Evolutionary conservation across 2,888 invertebrate genomes (phyloP), one percentile per base, ranked within the genome.

Genomic region (Meteorus cinctellus): DNA sequence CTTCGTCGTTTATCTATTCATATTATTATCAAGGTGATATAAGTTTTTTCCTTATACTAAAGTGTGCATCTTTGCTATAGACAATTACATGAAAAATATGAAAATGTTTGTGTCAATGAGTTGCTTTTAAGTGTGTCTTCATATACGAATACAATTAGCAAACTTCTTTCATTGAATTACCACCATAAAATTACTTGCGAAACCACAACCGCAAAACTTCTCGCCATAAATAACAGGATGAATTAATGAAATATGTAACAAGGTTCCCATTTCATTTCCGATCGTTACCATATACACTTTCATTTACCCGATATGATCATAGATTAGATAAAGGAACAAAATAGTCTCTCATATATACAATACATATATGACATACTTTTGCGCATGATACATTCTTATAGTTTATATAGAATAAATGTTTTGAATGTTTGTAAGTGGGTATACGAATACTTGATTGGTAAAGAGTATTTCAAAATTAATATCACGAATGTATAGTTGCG

Each of bases 181-280:
- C n/a, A 55, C 55, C 24, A 19, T 55, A 19, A 19, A 19, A 8
- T 8, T 55, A 10, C 34, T 34, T 19, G 19, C 8, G 2, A 1
- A 55, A 55, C 55, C 55, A 8, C 55, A 55, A 55, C 55, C 55
- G 10, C 55, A 19, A 55, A 19, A 19, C n/a, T 63, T 63, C 2
- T 24, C 4, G 48, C 16, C n/a, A n/a, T 16, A 24, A 55, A 55
- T 55, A 55, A 55, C 55, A 55, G 55, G 55, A 55, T 55, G 19
- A 8, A 55, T 55, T 19, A 55, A 19, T 55, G 4, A n/a, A 55
- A 55, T 55, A 55, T 55, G 19, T 55, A 55, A 55, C 55, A 55
- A 55, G 19, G 48, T 55, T 55, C 10, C 19, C 41, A 19, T 55
- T 8, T 55, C n/a, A 55, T 55, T 55, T 55, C 55, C 55, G 55